Evolutionary conservation across 2,797 vertebrate genomes (phyloP).

Genomic region (Tangara arthus): DNA sequence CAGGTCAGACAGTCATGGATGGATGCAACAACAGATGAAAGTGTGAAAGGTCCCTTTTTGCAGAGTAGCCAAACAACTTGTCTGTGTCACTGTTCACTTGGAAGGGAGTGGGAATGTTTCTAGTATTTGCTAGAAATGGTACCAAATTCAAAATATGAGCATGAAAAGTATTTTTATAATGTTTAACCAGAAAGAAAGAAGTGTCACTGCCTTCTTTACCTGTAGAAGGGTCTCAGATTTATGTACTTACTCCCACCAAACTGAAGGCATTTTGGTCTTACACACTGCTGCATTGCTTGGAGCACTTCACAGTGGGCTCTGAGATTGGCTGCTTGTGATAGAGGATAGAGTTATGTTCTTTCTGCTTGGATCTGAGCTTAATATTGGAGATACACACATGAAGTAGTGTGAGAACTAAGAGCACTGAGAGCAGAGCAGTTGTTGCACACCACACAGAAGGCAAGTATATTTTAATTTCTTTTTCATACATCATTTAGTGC

Average conservation of each 20-base stretch:
- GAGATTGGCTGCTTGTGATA: background rate
- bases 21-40: background rate
- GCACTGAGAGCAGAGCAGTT: background rate
- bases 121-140: background rate
- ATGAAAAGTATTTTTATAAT: background rate
- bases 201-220: background rate
- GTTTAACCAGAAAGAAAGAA: background rate
- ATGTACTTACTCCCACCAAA: background rate
- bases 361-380: background rate
- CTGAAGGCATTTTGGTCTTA: background rate
- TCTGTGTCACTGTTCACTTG: background rate
- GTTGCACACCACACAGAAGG: background rate
- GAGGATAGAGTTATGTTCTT: background rate
- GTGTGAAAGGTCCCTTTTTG: background rate
- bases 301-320: background rate
- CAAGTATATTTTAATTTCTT: slow-evolving; percentile 3
- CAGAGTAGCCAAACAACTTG: background rate
- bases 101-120: background rate
- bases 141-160: background rate
- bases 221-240: background rate
- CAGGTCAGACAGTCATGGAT: background rate
- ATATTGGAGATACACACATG: background rate
- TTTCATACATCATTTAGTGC: slow-evolving; percentile 24
- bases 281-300: background rate
- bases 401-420: background rate